Conservation (phyloP, 2,797 vertebrate genomes). For the Anabas testudineus region DNA sequence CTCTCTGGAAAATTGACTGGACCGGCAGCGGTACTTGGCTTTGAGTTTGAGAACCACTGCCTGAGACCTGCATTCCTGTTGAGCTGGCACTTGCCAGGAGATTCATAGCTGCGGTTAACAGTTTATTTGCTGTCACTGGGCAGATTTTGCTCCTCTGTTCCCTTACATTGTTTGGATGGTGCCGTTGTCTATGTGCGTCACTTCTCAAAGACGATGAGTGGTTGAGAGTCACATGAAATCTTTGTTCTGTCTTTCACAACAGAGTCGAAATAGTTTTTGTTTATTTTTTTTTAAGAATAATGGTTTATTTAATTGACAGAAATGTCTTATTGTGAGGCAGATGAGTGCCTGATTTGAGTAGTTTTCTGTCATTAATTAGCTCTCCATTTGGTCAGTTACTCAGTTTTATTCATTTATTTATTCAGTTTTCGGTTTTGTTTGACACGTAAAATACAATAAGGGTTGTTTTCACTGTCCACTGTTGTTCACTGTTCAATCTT, state of each 20-base stretch:
- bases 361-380: background rate
- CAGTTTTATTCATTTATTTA: background rate
- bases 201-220: constrained; percentile 51
- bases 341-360: constrained; percentile 6
- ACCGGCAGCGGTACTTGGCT: constrained; percentile 8
- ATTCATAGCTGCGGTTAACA: constrained; percentile 50
- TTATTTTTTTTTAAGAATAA: background rate
- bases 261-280: constrained; percentile 8
- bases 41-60: constrained; percentile 38
- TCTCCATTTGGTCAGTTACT: background rate
- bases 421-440: background rate
- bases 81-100: constrained; percentile 50
- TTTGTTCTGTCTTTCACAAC: constrained; percentile 35
- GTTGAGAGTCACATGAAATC: constrained; percentile 53
- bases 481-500: background rate
- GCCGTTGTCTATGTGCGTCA: constrained; percentile 53
- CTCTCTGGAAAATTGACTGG: constrained; percentile 9
- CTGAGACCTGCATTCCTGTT: constrained; percentile 60
- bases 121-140: constrained; percentile 73
- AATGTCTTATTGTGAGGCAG: constrained; percentile 27
- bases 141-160: constrained; percentile 68
- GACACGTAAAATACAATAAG: background rate
- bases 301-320: constrained; percentile 12
- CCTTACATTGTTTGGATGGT: constrained; percentile 64
- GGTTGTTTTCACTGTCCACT: constrained; percentile 3